A percentile compares a stretch with the other conserved stretches of the same genome.
phyloP scores from a whole-genome alignment of 2,888 invertebrate genomes.

The Epiblema foenella region DNA sequence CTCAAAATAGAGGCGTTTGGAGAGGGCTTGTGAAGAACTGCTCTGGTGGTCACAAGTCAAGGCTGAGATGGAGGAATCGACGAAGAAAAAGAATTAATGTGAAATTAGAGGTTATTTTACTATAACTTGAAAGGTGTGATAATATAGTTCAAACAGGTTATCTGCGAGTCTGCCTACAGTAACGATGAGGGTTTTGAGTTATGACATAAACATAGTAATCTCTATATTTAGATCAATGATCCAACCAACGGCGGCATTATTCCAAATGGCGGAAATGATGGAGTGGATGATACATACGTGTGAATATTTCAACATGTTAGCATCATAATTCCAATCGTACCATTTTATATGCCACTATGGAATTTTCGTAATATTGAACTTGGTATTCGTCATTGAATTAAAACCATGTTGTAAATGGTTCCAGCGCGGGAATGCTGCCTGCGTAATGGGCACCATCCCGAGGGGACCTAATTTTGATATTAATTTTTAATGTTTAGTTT shows the following conservation, averaged over 20 bases:
- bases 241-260: conserved; percentile 36
- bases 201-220: conserved; percentile 40
- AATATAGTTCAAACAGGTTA: conserved; percentile 11
- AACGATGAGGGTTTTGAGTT: conserved; percentile 16
- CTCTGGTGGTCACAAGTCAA: too few species aligned
- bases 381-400: too few species aligned
- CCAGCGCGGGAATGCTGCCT: too few species aligned
- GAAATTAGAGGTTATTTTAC: conserved; percentile 23
- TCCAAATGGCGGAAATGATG: conserved; percentile 30
- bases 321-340: background rate
- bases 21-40: too few species aligned
- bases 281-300: background rate
- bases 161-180: conserved; percentile 2
- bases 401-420: too few species aligned
- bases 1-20: too few species aligned
- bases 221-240: conserved; percentile 43
- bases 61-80: too few species aligned
- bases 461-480: too few species aligned
- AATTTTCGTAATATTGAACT: background rate
- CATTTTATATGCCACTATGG: background rate
- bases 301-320: background rate
- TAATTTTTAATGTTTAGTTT: too few species aligned
- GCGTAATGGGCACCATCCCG: too few species aligned
- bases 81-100: too few species aligned
- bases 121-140: conserved; percentile 21